These are phyloP conservation scores for Strigamia transsilvanica DNA, from an alignment of 2,888 invertebrate species.

Conservation along the genomic window DNA sequence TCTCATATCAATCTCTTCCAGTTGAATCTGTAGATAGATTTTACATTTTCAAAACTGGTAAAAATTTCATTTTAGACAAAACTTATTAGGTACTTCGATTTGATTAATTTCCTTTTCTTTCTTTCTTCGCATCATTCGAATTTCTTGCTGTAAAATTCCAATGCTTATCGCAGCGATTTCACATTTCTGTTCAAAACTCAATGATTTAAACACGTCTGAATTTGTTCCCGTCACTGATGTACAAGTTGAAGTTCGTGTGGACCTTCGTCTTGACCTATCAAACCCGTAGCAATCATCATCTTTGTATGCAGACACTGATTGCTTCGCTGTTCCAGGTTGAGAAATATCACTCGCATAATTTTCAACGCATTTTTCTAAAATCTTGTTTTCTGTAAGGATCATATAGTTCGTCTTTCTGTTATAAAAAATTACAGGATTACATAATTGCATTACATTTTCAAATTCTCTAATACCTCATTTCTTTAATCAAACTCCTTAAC, in stretches of 20 bases:
- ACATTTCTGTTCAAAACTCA: slow-evolving; percentile 24
- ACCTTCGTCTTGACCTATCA: slow-evolving; percentile 9
- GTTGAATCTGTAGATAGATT: background rate
- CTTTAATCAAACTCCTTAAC: background rate
- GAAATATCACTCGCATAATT: background rate
- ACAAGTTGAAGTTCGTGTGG: background rate
- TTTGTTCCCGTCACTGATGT: background rate
- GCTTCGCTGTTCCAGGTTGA: background rate
- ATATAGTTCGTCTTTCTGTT: background rate
- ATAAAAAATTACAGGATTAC: background rate
- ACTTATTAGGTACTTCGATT: background rate
- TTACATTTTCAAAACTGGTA: no score
- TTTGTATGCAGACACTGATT: background rate
- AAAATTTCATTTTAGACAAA: no score
- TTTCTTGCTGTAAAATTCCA: background rate
- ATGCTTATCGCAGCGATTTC: background rate
- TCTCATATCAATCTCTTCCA: background rate
- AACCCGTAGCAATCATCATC: background rate
- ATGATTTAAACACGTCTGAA: slow-evolving; percentile 1
- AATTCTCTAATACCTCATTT: background rate
- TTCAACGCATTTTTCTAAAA: slow-evolving; percentile 5
- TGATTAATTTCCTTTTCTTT: background rate
- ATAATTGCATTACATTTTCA: background rate
- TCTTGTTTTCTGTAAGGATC: background rate
- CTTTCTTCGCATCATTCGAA: background rate